Percentiles rank a stretch among this genome's conserved stretches.
Evolutionary conservation across 2,797 vertebrate species (phyloP).

Genomic region (Taeniopygia guttata): DNA sequence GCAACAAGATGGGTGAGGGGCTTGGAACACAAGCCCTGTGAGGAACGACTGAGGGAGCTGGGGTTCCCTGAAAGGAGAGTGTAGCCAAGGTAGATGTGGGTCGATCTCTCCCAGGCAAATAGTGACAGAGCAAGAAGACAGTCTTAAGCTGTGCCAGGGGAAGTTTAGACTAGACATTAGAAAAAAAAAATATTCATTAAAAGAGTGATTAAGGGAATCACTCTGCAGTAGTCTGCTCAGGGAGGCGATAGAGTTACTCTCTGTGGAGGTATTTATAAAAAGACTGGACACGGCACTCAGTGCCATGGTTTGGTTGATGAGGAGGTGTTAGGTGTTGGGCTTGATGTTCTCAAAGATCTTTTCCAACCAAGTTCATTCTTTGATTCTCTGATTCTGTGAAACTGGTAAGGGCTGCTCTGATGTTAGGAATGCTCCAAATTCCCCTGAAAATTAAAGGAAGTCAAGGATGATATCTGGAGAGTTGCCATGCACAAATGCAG

Average conservation of each 20-base stretch:
- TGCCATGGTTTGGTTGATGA: not conserved
- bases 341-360: not conserved
- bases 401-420: not conserved
- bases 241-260: not conserved
- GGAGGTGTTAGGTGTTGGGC: too few species aligned
- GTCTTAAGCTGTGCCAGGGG: not conserved
- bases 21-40: not conserved
- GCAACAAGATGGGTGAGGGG: not conserved
- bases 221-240: not conserved
- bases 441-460: not conserved
- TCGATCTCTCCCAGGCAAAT: rapidly evolving
- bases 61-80: not conserved
- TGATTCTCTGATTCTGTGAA: not conserved
- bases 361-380: not conserved
- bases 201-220: not conserved
- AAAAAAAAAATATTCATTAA: not conserved
- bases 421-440: not conserved
- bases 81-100: not conserved
- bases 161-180: not conserved
- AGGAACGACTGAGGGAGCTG: not conserved
- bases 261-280: not conserved
- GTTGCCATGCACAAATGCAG: not conserved
- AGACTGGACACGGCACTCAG: not conserved
- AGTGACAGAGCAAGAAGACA: not conserved
- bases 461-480: not conserved